Evolutionary conservation across 2,797 vertebrate genomes (phyloP).

Genomic region (Centropyge bicolor): DNA sequence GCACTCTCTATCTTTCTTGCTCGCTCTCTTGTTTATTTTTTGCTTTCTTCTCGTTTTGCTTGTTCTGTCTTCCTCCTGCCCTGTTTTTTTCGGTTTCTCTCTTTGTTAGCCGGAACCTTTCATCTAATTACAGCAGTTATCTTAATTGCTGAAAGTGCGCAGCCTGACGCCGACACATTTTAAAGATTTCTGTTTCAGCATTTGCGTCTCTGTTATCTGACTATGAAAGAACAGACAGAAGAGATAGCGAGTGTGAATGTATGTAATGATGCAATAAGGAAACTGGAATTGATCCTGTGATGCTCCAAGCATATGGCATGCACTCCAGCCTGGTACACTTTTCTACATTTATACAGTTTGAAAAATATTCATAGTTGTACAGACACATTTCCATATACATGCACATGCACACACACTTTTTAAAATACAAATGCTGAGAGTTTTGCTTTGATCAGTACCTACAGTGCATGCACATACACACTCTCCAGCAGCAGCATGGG

Average conservation of each 20-base stretch:
- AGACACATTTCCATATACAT: slow-evolving; percentile 33
- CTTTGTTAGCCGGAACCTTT: slow-evolving; percentile 41
- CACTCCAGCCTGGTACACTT: slow-evolving; percentile 9
- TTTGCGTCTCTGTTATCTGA: background rate
- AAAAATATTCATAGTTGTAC: slow-evolving; percentile 47
- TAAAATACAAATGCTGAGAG: slow-evolving; percentile 33
- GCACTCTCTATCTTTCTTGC: background rate
- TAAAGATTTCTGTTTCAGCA: slow-evolving; percentile 4
- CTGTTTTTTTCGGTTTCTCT: slow-evolving; percentile 13
- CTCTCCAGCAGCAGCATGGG: slow-evolving; percentile 31
- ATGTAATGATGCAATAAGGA: slow-evolving; percentile 23
- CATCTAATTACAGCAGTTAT: slow-evolving; percentile 42
- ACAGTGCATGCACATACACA: slow-evolving; percentile 2
- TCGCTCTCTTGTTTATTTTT: slow-evolving; percentile 14
- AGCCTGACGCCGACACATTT: background rate
- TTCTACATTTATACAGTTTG: slow-evolving; percentile 30
- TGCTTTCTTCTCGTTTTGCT: slow-evolving; percentile 2
- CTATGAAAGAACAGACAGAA: background rate
- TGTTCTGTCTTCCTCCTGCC: slow-evolving; percentile 29
- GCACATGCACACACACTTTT: slow-evolving; percentile 27
- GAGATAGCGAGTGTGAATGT: background rate
- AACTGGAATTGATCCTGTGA: slow-evolving; percentile 20
- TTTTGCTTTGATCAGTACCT: slow-evolving; percentile 58
- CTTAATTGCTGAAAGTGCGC: too few relatives aligned
- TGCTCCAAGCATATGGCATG: slow-evolving; percentile 25